phyloP scores from a whole-genome alignment of 2,888 invertebrate genomes.

The Tetragonula carbonaria region DNA sequence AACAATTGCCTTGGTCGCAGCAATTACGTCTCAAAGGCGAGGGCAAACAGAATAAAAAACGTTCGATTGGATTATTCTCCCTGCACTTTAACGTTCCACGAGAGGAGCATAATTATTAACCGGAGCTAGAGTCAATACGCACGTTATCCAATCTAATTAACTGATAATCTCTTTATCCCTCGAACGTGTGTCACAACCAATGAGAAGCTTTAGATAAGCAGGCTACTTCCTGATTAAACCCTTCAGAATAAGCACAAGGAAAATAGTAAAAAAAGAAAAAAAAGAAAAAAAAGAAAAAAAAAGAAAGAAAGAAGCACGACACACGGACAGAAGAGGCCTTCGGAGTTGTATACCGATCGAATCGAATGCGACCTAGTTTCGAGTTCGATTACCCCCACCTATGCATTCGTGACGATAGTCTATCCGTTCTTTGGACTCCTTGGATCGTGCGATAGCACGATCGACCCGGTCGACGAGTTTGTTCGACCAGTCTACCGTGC shows the following conservation, averaged over 20 bases:
- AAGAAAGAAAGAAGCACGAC: constrained; percentile 9
- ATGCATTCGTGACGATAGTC: constrained; percentile 37
- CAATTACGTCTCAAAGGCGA: neutral
- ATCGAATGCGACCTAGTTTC: constrained; percentile 70
- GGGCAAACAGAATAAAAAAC: neutral
- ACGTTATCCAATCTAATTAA: constrained; percentile 1
- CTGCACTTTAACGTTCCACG: too few species aligned
- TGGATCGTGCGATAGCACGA: constrained; percentile 30
- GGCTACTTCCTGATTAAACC: neutral
- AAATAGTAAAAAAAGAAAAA: neutral
- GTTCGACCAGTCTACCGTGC: neutral
- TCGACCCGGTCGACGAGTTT: constrained; percentile 30
- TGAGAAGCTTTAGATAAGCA: constrained; percentile 23
- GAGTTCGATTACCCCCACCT: constrained; percentile 69
- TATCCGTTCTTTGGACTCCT: constrained; percentile 50
- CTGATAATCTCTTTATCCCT: constrained; percentile 18
- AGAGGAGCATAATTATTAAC: neutral
- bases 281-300: too few species aligned
- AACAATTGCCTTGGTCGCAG: neutral
- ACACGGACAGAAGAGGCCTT: constrained; percentile 21
- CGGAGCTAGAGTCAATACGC: neutral
- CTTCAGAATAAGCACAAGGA: constrained; percentile 12
- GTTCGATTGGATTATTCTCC: neutral
- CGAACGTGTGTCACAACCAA: constrained; percentile 4
- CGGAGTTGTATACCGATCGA: constrained; percentile 27